A percentile compares a stretch with the other conserved stretches of the same genome.
phyloP scores from a whole-genome alignment of 1,140 invertebrate genomes.

The Caerostris darwini region DNA sequence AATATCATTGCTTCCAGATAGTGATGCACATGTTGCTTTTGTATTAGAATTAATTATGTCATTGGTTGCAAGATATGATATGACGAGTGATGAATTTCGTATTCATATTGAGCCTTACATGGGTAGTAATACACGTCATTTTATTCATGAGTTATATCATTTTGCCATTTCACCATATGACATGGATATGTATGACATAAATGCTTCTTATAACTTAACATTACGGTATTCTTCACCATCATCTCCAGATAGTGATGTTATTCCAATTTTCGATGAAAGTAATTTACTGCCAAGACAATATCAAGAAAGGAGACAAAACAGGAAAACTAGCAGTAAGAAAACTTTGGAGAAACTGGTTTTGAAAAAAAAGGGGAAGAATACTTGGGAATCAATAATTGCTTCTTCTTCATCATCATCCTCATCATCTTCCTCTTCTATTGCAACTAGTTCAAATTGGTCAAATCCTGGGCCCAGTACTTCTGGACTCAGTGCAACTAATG shows the following conservation, averaged over 20 bases:
- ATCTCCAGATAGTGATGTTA: slow-evolving; percentile 50
- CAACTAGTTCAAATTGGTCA: slow-evolving; percentile 1
- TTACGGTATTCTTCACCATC: not conserved
- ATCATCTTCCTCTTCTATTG: not conserved
- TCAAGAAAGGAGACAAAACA: not conserved
- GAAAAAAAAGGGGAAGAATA: slow-evolving; percentile 8
- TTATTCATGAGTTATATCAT: slow-evolving; percentile 93
- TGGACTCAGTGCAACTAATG: not conserved
- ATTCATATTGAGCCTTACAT: slow-evolving; percentile 82
- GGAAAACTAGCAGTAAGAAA: not conserved
- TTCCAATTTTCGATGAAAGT: slow-evolving; percentile 37
- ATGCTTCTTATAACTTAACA: slow-evolving; percentile 81
- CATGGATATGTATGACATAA: slow-evolving; percentile 86
- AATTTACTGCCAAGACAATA: not conserved
- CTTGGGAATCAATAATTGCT: not conserved
- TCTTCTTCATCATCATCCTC: not conserved
- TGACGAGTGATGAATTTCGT: slow-evolving; percentile 88
- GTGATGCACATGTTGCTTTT: slow-evolving; percentile 84
- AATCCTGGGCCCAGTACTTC: slow-evolving; percentile 66
- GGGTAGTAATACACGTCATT: slow-evolving; percentile 85
- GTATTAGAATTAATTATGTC: slow-evolving; percentile 88
- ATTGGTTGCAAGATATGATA: slow-evolving; percentile 87
- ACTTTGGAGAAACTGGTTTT: slow-evolving; percentile 3
- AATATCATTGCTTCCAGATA: slow-evolving; percentile 85
- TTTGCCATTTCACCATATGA: slow-evolving; percentile 93